Percentiles rank a stretch among this genome's conserved stretches.
Conservation (phyloP, 2,113 vertebrate genomes). For the Sciurus niger region DNA sequence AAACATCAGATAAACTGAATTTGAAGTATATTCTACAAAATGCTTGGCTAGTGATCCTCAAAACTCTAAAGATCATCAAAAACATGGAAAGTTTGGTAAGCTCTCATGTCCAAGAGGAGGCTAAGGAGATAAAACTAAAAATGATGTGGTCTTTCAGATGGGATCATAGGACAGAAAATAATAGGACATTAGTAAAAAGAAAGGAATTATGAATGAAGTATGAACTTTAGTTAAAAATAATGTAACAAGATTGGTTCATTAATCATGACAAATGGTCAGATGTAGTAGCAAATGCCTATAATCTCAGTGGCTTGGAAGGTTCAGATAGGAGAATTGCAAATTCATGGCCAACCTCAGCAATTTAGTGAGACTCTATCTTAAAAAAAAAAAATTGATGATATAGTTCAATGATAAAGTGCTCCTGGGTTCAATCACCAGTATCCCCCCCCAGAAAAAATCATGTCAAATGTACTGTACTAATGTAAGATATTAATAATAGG, state of each 20-base stretch:
- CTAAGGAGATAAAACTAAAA: not conserved
- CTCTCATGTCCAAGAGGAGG: not conserved
- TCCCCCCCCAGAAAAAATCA: no score
- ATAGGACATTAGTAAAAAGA: not conserved
- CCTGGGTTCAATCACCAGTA: no score
- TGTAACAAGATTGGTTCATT: not conserved
- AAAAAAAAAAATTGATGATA: no score
- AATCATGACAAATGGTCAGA: not conserved
- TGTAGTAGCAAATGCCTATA: no score
- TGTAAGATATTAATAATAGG: not conserved
- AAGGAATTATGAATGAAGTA: not conserved
- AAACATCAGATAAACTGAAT: not conserved
- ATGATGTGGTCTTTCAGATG: not conserved
- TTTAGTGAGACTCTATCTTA: no score
- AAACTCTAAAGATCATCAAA: not conserved
- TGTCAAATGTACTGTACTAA: not conserved
- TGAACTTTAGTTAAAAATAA: not conserved
- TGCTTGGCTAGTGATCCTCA: not conserved
- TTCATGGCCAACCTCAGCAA: no score
- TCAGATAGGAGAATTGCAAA: no score
- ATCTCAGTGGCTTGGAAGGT: no score
- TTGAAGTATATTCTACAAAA: constrained; percentile 5
- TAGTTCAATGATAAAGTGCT: no score
- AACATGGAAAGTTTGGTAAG: not conserved
- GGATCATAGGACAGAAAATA: not conserved